Evolutionary conservation across 2,797 vertebrate species (phyloP).

Genomic region (Pseudotriccus pelzelni): DNA sequence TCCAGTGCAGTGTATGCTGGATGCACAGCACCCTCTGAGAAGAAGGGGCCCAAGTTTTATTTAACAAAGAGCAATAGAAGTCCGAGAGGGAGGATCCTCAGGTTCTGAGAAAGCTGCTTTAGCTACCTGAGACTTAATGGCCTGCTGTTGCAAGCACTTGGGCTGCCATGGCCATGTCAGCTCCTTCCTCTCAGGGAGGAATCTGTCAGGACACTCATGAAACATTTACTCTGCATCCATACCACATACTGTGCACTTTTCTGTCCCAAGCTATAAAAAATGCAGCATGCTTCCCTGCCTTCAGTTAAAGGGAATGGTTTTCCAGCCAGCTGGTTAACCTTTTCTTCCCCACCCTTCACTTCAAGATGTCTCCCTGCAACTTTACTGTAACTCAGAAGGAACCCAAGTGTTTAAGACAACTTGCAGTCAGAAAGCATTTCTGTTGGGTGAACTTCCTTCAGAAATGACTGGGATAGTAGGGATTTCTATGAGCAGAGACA

Average conservation of each 20-base stretch:
- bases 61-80: not conserved
- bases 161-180: not conserved
- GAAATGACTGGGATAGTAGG: not conserved
- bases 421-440: not conserved
- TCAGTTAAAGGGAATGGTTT: not conserved
- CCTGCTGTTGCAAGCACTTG: not conserved
- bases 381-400: not conserved
- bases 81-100: not conserved
- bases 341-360: not conserved
- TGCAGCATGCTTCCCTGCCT: not conserved
- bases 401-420: not conserved
- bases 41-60: not conserved
- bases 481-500: not conserved
- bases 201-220: not conserved
- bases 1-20: not conserved
- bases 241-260: not conserved
- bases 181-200: not conserved
- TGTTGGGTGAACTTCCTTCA: not conserved
- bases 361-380: not conserved
- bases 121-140: not conserved
- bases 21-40: not conserved
- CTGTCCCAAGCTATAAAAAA: slow-evolving; percentile 15
- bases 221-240: slow-evolving; percentile 16
- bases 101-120: not conserved
- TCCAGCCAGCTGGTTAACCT: not conserved